A percentile compares a stretch with the other conserved stretches of the same genome.
These are phyloP conservation scores for Pangasius macronema DNA, from an alignment of 2,797 vertebrate species.

Conservation along the genomic window DNA sequence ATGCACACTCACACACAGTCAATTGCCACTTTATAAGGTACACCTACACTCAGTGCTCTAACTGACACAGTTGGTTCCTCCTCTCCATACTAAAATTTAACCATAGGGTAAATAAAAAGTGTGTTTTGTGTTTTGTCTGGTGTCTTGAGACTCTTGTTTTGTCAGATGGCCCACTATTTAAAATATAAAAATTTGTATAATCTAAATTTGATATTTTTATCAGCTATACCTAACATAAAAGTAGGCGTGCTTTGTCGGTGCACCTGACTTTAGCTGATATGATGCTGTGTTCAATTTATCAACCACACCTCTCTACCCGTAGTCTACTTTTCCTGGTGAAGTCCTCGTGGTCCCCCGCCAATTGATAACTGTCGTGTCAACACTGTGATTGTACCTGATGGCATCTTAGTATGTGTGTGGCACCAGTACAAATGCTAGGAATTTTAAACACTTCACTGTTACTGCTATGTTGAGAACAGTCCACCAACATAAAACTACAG, in stretches of 20 bases:
- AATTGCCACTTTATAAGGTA: not conserved
- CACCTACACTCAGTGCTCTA: not conserved
- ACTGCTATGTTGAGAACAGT: not conserved
- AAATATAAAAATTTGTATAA: not conserved
- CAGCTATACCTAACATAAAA: not conserved
- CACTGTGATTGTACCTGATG: too few species aligned
- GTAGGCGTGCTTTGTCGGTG: not conserved
- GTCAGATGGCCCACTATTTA: not conserved
- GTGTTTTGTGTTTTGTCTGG: too few species aligned
- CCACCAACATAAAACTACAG: not conserved
- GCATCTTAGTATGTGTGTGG: slow-evolving; percentile 7
- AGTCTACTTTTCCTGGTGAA: too few species aligned
- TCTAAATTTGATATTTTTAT: not conserved
- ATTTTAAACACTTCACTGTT: not conserved
- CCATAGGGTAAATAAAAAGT: too few species aligned
- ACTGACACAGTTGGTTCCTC: not conserved
- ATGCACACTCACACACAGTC: not conserved
- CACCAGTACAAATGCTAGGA: not conserved
- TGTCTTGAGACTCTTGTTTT: too few species aligned
- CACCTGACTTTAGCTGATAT: not conserved
- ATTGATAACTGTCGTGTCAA: too few species aligned
- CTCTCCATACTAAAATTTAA: too few species aligned
- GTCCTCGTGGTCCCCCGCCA: too few species aligned
- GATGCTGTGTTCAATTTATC: not conserved
- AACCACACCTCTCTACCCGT: not conserved